Percentiles rank a stretch among this genome's conserved stretches.
phyloP scores from a whole-genome alignment of 2,113 vertebrate species.

The Cnemophilus loriae region DNA sequence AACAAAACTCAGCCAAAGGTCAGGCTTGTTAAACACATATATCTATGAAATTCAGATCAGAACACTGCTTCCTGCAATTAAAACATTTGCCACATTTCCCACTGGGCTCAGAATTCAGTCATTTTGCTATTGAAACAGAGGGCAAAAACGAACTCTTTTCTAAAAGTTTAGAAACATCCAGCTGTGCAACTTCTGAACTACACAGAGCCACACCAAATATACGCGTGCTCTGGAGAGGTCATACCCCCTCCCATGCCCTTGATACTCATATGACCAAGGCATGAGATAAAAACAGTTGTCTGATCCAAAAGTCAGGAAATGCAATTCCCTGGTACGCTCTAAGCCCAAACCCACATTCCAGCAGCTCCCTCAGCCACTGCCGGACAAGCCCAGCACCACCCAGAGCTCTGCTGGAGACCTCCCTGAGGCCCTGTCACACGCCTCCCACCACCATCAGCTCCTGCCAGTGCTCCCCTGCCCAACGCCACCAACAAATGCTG shows the following conservation, averaged over 20 bases:
- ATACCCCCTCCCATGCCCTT: neutral
- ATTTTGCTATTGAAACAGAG: neutral
- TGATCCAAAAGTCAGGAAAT: neutral
- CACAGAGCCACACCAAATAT: neutral
- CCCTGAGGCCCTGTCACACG: fast-evolving
- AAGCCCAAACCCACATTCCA: neutral
- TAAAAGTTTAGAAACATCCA: neutral
- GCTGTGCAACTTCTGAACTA: neutral
- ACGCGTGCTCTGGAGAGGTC: neutral
- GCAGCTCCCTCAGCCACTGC: neutral
- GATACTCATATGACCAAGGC: neutral
- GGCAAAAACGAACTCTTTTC: neutral
- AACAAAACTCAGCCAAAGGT: conserved; percentile 36
- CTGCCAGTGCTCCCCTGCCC: neutral
- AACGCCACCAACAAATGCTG: neutral
- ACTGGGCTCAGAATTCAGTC: neutral
- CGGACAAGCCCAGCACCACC: neutral
- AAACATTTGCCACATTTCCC: neutral
- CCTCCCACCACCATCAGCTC: neutral
- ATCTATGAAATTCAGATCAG: neutral
- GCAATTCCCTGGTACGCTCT: neutral
- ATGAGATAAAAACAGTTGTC: neutral
- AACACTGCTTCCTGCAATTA: conserved; percentile 20
- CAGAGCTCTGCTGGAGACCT: neutral
- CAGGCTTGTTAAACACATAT: neutral